Conservation (phyloP, 92 coral and sea anemone species). For the Chrysogorgia sp. region DNA sequence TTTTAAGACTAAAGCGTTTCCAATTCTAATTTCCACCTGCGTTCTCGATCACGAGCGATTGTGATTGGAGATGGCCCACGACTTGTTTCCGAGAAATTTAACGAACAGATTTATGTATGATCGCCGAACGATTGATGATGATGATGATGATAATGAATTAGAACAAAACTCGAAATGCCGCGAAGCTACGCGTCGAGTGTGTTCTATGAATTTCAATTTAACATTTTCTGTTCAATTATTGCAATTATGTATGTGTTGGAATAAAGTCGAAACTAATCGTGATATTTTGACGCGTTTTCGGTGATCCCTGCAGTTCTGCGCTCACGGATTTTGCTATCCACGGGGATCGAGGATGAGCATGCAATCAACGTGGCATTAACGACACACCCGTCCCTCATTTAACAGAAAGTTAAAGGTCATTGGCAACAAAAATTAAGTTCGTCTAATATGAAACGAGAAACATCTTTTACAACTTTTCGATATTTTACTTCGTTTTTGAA, state of each 20-base stretch:
- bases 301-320: too few relatives aligned
- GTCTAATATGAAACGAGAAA: too few relatives aligned
- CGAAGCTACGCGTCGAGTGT: background rate
- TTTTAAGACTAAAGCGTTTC: constrained; percentile 3
- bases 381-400: too few relatives aligned
- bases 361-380: too few relatives aligned
- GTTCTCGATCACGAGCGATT: background rate
- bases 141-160: background rate
- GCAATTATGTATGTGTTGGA: constrained; percentile 31
- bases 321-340: too few relatives aligned
- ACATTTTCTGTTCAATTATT: constrained; percentile 29
- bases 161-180: background rate
- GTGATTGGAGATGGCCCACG: background rate
- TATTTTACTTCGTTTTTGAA: too few relatives aligned
- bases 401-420: too few relatives aligned
- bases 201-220: constrained; percentile 30
- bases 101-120: background rate
- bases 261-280: constrained; percentile 15
- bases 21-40: background rate
- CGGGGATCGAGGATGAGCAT: too few relatives aligned
- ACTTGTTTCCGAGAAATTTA: background rate
- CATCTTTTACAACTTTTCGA: too few relatives aligned
- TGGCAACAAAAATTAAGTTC: too few relatives aligned
- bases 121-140: background rate
- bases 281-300: background rate